Conservation (phyloP, 2,888 invertebrate genomes). For the Plagodis pulveraria region DNA sequence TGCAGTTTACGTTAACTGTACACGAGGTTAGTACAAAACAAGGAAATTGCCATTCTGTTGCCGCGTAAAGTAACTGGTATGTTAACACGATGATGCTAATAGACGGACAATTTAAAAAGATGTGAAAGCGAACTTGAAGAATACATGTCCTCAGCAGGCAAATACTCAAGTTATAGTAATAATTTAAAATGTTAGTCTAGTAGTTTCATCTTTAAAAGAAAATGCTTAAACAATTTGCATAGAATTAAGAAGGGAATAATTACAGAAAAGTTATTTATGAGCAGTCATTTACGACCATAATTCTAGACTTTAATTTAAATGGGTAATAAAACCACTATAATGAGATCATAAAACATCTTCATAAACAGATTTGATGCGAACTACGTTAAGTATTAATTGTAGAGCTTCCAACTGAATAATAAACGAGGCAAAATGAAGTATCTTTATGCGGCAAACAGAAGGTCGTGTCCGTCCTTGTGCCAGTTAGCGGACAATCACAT, state of each 20-base stretch:
- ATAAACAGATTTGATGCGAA: conserved; percentile 17
- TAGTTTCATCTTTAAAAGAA: too few relatives aligned
- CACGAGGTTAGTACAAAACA: conserved; percentile 61
- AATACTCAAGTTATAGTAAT: neutral
- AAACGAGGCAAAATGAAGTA: conserved; percentile 50
- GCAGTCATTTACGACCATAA: neutral
- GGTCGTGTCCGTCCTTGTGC: conserved; percentile 67
- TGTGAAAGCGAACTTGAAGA: conserved; percentile 31
- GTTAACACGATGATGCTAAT: conserved; percentile 53
- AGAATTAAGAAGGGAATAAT: neutral
- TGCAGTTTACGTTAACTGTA: conserved; percentile 17
- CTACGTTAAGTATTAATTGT: conserved; percentile 22
- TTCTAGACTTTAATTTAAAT: conserved; percentile 8
- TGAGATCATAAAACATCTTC: conserved; percentile 14
- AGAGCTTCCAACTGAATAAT: conserved; percentile 37
- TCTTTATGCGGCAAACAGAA: conserved; percentile 56
- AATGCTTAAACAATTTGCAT: neutral
- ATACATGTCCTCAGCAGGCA: neutral
- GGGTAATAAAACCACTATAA: conserved; percentile 10
- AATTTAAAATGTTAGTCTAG: neutral
- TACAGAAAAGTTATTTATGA: neutral
- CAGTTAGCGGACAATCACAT: conserved; percentile 72
- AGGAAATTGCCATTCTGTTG: conserved; percentile 55
- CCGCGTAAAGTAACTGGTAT: conserved; percentile 51
- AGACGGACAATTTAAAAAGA: conserved; percentile 38